These are phyloP conservation scores for Carassius carassius DNA, from an alignment of 2,113 vertebrate species.

Conservation along the genomic window DNA sequence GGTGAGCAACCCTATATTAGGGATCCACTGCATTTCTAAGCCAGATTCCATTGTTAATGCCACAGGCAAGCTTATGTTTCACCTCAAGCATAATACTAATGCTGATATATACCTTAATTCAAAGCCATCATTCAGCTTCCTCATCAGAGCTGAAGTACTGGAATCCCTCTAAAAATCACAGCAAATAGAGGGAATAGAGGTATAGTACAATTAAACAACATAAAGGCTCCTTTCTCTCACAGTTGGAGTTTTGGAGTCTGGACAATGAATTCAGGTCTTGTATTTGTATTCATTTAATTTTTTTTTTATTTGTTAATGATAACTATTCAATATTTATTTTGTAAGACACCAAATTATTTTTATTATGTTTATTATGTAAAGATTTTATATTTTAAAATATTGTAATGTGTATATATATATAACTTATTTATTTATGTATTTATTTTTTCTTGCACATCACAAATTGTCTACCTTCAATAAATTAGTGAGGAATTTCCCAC, in stretches of 20 bases:
- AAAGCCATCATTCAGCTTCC: conserved; percentile 27
- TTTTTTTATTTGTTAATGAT: neutral
- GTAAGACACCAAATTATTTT: too few species aligned
- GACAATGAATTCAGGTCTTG: neutral
- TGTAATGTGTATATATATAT: too few species aligned
- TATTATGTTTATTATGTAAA: too few species aligned
- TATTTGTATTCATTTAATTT: neutral
- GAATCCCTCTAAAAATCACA: neutral
- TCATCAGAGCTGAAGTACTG: neutral
- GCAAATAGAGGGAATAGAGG: neutral
- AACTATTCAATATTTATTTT: too few species aligned
- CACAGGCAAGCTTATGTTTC: conserved; percentile 50
- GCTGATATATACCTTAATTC: conserved; percentile 45
- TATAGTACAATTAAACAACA: neutral
- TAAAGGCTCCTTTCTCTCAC: neutral
- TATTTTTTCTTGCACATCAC: neutral
- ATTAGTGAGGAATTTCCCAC: neutral
- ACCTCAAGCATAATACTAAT: conserved; percentile 43
- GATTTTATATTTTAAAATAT: too few species aligned
- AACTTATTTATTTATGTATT: too few species aligned
- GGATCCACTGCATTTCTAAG: neutral
- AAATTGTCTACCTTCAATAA: neutral
- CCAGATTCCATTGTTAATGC: conserved; percentile 5
- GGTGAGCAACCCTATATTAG: neutral
- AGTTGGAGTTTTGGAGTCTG: neutral